phyloP scores from a whole-genome alignment of 2,888 invertebrate species.

The Cremastinae sp. region DNA sequence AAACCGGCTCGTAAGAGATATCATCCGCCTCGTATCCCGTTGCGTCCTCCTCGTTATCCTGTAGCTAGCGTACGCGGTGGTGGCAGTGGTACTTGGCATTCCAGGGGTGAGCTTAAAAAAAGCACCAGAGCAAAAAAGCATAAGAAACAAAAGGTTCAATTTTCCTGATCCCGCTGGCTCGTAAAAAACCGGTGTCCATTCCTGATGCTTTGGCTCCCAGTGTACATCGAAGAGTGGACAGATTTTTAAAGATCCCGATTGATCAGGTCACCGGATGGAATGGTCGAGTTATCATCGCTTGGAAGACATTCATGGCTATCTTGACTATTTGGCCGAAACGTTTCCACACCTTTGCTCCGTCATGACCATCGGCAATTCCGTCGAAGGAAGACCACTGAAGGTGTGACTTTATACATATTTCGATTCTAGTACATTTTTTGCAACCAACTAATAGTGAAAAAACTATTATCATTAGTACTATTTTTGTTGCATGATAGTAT shows the following conservation, averaged over 20 bases:
- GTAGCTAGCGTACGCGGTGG: conserved; percentile 73
- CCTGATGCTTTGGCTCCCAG: not conserved
- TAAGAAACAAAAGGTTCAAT: not conserved
- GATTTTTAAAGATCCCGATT: conserved; percentile 25
- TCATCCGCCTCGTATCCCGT: conserved; percentile 67
- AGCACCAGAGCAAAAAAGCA: conserved; percentile 9
- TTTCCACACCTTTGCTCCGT: conserved; percentile 88
- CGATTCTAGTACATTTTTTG: not conserved
- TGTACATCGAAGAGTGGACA: not conserved
- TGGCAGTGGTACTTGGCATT: conserved; percentile 73
- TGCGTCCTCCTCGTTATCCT: conserved; percentile 72
- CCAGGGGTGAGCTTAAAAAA: conserved; percentile 74
- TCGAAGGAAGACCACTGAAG: conserved; percentile 88
- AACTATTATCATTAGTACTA: no score
- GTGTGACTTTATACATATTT: conserved; percentile 66
- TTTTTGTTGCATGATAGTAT: no score
- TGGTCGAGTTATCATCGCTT: conserved; percentile 90
- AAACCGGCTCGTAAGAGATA: conserved; percentile 67
- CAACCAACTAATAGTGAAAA: no score
- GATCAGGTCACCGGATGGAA: conserved; percentile 84
- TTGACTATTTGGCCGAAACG: conserved; percentile 86
- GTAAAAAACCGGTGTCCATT: not conserved
- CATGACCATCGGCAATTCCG: conserved; percentile 87
- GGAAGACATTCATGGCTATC: conserved; percentile 85
- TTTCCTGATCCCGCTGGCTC: not conserved